phyloP scores from a whole-genome alignment of 2,113 vertebrate species.

The Brachypteracias leptosomus region DNA sequence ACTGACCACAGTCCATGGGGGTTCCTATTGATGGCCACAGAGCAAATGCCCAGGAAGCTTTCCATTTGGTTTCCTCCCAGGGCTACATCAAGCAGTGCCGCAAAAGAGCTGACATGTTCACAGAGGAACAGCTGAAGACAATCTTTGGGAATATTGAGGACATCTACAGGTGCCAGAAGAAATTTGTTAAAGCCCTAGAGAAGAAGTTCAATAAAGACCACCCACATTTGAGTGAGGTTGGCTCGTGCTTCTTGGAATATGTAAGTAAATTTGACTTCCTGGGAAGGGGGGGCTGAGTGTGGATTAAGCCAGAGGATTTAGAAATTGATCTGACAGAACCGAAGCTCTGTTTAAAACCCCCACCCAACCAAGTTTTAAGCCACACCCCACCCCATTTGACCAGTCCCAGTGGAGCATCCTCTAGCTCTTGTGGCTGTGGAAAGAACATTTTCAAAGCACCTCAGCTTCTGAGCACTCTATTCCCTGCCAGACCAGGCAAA shows the following conservation, averaged over 20 bases:
- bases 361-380: background rate
- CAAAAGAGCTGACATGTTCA: conserved; percentile 93
- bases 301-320: background rate
- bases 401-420: background rate
- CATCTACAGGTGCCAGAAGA: conserved; percentile 94
- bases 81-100: conserved; percentile 96
- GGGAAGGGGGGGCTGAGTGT: background rate
- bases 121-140: conserved; percentile 88
- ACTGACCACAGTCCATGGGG: background rate
- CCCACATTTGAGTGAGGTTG: conserved; percentile 92
- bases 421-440: background rate
- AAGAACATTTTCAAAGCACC: background rate
- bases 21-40: background rate
- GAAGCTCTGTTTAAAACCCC: background rate
- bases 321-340: background rate
- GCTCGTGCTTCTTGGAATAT: conserved; percentile 93
- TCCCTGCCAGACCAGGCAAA: background rate
- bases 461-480: background rate
- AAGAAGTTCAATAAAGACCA: conserved; percentile 90
- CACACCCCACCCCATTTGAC: background rate
- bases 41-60: background rate
- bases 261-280: conserved; percentile 72
- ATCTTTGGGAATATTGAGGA: conserved; percentile 96
- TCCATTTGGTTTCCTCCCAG: conserved; percentile 63
- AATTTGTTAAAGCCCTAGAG: conserved; percentile 89